A percentile compares a stretch with the other conserved stretches of the same genome.
phyloP scores from a whole-genome alignment of 2,113 vertebrate species.

The Otis tarda region DNA sequence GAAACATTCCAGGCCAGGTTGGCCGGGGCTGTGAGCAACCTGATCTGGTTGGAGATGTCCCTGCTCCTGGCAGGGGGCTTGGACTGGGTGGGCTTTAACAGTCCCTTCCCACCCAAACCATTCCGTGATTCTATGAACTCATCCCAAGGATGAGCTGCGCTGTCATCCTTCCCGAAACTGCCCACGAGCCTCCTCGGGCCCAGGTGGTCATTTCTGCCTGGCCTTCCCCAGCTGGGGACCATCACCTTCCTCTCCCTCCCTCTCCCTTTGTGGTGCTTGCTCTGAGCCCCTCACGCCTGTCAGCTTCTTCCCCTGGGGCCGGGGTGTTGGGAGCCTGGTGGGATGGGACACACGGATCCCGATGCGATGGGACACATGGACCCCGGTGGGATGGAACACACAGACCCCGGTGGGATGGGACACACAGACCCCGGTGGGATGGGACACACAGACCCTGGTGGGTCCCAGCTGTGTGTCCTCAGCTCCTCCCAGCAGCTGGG shows the following conservation, averaged over 20 bases:
- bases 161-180: not conserved
- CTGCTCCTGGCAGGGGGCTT: too few species aligned
- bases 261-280: not conserved
- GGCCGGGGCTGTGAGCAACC: too few species aligned
- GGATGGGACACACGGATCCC: not conserved
- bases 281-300: not conserved
- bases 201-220: not conserved
- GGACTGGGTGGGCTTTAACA: too few species aligned
- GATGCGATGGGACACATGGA: not conserved
- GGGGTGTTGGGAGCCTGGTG: rapidly evolving
- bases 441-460: rapidly evolving
- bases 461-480: not conserved
- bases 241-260: not conserved
- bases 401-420: not conserved
- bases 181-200: not conserved
- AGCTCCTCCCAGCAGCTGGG: constrained; percentile 4
- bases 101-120: too few species aligned
- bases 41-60: too few species aligned
- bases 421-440: rapidly evolving
- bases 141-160: rapidly evolving
- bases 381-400: too few species aligned
- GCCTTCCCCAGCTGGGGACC: not conserved
- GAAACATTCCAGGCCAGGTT: too few species aligned
- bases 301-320: not conserved
- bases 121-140: too few species aligned